Conservation (phyloP, 2,113 vertebrate genomes). For the Neomonachus schauinslandi region DNA sequence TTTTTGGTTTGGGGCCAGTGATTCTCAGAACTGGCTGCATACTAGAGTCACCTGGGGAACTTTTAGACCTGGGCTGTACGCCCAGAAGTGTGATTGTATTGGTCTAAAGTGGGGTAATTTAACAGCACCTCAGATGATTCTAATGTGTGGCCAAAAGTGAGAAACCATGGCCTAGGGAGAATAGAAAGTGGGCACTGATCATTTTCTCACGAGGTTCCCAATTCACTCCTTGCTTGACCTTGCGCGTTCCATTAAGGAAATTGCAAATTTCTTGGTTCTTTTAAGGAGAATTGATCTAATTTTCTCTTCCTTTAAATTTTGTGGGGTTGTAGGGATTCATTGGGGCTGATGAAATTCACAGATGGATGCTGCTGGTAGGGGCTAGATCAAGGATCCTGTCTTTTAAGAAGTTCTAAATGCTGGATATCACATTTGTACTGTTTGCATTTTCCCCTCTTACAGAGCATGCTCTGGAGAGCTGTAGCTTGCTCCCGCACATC, state of each 20-base stretch:
- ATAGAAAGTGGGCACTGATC: neutral
- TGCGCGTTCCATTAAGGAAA: neutral
- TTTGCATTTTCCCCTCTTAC: neutral
- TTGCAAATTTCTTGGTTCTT: neutral
- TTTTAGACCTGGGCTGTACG: neutral
- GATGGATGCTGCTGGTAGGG: neutral
- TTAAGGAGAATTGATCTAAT: neutral
- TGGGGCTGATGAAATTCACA: neutral
- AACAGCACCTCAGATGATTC: neutral
- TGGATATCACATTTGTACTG: neutral
- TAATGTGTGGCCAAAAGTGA: neutral
- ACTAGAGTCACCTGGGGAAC: neutral
- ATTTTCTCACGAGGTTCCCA: neutral
- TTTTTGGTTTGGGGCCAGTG: neutral
- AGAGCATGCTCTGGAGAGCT: slow-evolving; percentile 38
- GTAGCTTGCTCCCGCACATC: neutral
- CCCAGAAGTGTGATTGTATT: neutral
- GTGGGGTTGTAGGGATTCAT: neutral
- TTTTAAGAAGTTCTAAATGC: neutral
- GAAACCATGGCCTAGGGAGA: neutral
- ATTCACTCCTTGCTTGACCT: neutral
- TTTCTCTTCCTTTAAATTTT: slow-evolving; percentile 14
- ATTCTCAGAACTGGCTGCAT: neutral
- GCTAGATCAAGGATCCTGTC: neutral
- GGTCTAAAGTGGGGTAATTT: neutral